Evolutionary conservation across 2,113 vertebrate genomes (phyloP), one percentile per base, ranked within the genome.

Genomic region (Hemiscyllium ocellatum): DNA sequence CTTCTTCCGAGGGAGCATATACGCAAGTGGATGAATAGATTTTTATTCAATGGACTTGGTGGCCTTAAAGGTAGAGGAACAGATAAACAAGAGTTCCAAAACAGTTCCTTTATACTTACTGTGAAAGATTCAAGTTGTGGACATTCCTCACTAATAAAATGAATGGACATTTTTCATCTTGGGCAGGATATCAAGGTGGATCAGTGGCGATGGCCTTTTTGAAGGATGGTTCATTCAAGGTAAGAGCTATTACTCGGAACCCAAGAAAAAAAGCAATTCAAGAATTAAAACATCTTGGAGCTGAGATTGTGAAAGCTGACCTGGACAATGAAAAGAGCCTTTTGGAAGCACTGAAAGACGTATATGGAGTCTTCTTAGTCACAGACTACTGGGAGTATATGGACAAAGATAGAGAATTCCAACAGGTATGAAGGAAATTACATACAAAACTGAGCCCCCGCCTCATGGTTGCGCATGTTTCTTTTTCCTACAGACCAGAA

Each of bases 331-430:
- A 96, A 56, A 95, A 95, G 0, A 97, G 96, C 15, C 97, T 98
- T 96, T 97, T 97, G 95, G 69, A 56, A 33, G 86, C 86, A 26
- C 29, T 89, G 50, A 52, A 89, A 89, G 52, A 89, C 12, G 86
- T 89, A 26, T 89, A 89, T 0, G 96, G 97, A 29, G 72, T 97
- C 95, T 98, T 98, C 96, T 72, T 97, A 0, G 97, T 98, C 52
- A 98, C 97, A 89, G 96, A 97, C 96, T 97, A 97, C 96, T 98
- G 97, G 97, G 97, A 98, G 4, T 97, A 96, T 61, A 96, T 97
- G 96, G 97, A 96, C 96, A 97, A 97, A 47, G 97, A 97, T 76
- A 97, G 96, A 4, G 98, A 98, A 95, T 87, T 97, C 0, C 66
- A 86, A 0, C 97, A 97, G 97, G 97, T 98, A 70, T n/a, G 95